These are phyloP conservation scores for Amphiura filiformis DNA, from an alignment of 35 echinoderm and acorn worm species.

Conservation along the genomic window DNA sequence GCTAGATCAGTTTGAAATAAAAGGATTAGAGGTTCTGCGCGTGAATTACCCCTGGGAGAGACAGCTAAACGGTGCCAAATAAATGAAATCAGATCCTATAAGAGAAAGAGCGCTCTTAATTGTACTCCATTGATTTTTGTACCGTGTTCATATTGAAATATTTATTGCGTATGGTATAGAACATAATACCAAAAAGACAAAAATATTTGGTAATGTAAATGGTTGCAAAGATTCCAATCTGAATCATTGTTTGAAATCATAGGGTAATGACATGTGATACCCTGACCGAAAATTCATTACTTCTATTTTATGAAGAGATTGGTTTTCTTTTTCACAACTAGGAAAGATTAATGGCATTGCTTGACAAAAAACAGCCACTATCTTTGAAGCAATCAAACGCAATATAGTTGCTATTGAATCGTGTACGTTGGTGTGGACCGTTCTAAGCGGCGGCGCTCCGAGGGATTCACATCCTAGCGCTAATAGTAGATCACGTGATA, in stretches of 20 bases:
- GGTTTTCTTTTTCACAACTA: neutral
- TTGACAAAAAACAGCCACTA: neutral
- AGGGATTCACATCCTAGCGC: neutral
- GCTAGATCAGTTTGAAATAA: no score
- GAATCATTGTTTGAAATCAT: no score
- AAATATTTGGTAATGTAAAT: no score
- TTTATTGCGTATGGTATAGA: neutral
- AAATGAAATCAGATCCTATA: neutral
- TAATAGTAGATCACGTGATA: neutral
- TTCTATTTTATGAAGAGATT: no score
- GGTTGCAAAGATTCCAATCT: no score
- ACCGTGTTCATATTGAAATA: neutral
- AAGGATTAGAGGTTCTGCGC: no score
- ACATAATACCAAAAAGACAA: neutral
- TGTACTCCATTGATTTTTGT: neutral
- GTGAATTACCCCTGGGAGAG: neutral
- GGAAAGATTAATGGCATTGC: neutral
- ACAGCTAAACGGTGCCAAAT: neutral
- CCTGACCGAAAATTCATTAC: no score
- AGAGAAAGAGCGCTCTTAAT: neutral
- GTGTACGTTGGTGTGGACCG: neutral
- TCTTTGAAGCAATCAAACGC: neutral
- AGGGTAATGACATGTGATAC: no score
- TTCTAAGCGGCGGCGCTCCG: neutral
- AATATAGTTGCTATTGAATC: neutral